Evolutionary conservation across 1,140 invertebrate species (phyloP), one percentile per base, ranked within the genome.

Genomic region (Campodea augens): DNA sequence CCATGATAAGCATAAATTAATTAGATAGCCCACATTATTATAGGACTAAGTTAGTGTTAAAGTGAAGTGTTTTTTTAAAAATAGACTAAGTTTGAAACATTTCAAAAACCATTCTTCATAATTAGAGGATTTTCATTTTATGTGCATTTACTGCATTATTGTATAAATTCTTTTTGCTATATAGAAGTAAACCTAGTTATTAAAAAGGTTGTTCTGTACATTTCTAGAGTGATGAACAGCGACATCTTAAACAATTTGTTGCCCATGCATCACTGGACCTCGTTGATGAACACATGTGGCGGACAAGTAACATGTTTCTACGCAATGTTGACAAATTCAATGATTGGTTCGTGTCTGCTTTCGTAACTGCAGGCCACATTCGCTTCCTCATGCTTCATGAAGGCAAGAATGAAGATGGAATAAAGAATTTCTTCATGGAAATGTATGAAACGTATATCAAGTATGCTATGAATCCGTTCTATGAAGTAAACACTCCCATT

Each of bases 251-350:
- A 62, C 93, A 99, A 60, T 99, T 99, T 61, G 95, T 99, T 53
- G 95, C 92, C 10, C 93, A 98, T 64, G 91, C 93, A 20, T 87
- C 96, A 0, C 63, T 99, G 21, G 96, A 99, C 66, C 67, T 98
- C 38, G 87, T 98, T 1, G 93, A 99, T 64, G 93, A 98, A 57
- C 86, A 95, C 56, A 84, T 93, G 68, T 93, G 90, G 86, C 85
- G 86, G 53, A 91, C 82, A 2, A 82, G 79, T 22, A 89, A 84
- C 56, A 98, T 97, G 81, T 93, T 98, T 60, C 66, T 98, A 0
- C 98, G 98, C 67, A 81, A 85, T 29, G 88, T 98, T 3, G 96
- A 99, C 59, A 97, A 98, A 58, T 99, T 99, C 60, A 99, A 99
- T 67, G 92, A 99, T 55, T 98, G 92, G 92, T 92, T 89, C 70